These are phyloP conservation scores for Argynnis bischoffii DNA, from an alignment of 2,888 invertebrate species.

Conservation along the genomic window DNA sequence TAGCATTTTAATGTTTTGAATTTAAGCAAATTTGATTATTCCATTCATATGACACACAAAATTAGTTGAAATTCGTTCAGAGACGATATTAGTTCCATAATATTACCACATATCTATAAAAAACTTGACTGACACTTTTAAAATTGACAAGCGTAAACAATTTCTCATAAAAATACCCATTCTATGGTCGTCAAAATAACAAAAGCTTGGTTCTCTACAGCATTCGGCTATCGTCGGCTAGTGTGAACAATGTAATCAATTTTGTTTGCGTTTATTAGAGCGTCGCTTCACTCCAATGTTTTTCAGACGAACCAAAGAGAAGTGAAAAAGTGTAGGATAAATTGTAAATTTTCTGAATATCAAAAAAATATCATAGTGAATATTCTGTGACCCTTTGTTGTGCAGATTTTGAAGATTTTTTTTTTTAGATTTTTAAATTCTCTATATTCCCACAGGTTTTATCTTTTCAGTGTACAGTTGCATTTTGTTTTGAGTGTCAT, in stretches of 20 bases:
- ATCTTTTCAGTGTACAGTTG: too few species aligned
- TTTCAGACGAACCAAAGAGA: slow-evolving; percentile 27
- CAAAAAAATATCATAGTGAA: slow-evolving; percentile 21
- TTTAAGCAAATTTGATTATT: too few species aligned
- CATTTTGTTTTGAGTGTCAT: too few species aligned
- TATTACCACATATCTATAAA: not conserved
- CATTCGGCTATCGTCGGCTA: slow-evolving; percentile 40
- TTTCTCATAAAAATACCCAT: slow-evolving; percentile 12
- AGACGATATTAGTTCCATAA: too few species aligned
- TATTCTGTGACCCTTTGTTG: slow-evolving; percentile 9
- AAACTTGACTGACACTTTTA: not conserved
- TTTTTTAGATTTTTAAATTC: not conserved
- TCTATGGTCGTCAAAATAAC: slow-evolving; percentile 18
- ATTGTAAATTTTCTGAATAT: slow-evolving; percentile 30
- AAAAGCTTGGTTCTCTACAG: slow-evolving; percentile 34
- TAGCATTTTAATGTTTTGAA: too few species aligned
- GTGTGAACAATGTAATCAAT: slow-evolving; percentile 57
- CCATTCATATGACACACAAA: too few species aligned
- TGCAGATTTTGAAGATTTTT: not conserved
- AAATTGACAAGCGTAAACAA: slow-evolving; percentile 15
- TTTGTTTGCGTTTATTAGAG: slow-evolving; percentile 51
- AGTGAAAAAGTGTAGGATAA: slow-evolving; percentile 34
- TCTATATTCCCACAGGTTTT: too few species aligned
- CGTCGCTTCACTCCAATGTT: slow-evolving; percentile 32
- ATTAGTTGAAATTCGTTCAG: too few species aligned